phyloP scores from a whole-genome alignment of 92 coral and sea anemone species.

The Porites divaricata region DNA sequence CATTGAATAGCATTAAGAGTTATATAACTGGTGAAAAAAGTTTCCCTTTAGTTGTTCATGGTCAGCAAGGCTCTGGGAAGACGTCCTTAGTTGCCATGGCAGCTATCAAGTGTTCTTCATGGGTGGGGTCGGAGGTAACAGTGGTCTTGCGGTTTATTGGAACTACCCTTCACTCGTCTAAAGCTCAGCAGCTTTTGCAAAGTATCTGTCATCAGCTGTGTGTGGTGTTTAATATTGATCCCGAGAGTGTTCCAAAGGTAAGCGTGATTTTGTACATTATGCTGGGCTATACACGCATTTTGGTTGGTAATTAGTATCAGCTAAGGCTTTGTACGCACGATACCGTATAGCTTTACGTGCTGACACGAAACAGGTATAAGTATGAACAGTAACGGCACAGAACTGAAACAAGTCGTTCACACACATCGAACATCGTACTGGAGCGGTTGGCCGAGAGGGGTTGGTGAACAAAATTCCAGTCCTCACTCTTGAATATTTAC shows the following conservation, averaged over 20 bases:
- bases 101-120: conserved; percentile 74
- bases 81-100: conserved; percentile 95
- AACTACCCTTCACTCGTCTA: conserved; percentile 77
- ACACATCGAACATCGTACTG: too few relatives aligned
- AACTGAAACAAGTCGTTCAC: too few relatives aligned
- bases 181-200: conserved; percentile 68
- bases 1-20: conserved; percentile 55
- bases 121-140: conserved; percentile 60
- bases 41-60: conserved; percentile 85
- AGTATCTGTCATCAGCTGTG: conserved; percentile 83
- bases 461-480: too few relatives aligned
- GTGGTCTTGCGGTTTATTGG: conserved; percentile 89
- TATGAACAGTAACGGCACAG: too few relatives aligned
- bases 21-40: conserved; percentile 59
- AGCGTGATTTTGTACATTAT: background rate
- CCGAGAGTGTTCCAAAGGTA: conserved; percentile 78
- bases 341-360: too few relatives aligned
- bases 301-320: too few relatives aligned
- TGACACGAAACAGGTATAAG: too few relatives aligned
- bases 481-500: too few relatives aligned
- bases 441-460: too few relatives aligned
- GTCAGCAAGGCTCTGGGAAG: conserved; percentile 91
- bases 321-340: too few relatives aligned
- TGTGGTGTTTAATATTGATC: conserved; percentile 55
- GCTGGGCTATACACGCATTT: too few relatives aligned